These are phyloP conservation scores for Stegana nigrithorax DNA, from an alignment of 2,888 invertebrate species.

Conservation along the genomic window DNA sequence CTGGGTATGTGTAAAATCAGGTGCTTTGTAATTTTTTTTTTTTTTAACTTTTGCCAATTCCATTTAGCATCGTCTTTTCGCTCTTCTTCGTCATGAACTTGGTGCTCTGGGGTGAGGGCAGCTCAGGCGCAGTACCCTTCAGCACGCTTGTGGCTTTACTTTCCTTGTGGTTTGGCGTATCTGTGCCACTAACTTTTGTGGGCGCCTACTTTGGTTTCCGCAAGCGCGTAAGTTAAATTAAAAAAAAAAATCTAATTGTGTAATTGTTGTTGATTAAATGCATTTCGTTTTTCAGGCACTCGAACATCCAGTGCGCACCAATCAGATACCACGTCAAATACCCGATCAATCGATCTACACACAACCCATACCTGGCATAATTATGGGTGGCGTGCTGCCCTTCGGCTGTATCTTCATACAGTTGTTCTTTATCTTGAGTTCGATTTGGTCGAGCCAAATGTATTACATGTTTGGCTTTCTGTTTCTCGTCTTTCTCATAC, in stretches of 20 bases:
- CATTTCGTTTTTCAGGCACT: conserved; percentile 78
- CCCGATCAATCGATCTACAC: conserved; percentile 99
- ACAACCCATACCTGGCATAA: conserved; percentile 91
- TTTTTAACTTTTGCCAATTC: not conserved
- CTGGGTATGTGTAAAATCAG: conserved; percentile 79
- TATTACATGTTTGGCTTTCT: conserved; percentile 99
- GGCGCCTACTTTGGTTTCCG: conserved; percentile 99
- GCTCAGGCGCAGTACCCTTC: conserved; percentile 97
- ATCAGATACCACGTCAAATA: conserved; percentile 98
- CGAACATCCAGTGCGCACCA: conserved; percentile 97
- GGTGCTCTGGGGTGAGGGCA: conserved; percentile 94
- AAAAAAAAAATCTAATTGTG: not conserved
- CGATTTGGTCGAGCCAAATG: conserved; percentile 96
- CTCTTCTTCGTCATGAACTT: conserved; percentile 97
- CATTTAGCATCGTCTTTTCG: conserved; percentile 89
- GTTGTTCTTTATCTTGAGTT: conserved; percentile 98
- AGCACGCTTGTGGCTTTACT: conserved; percentile 93
- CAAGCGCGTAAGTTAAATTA: conserved; percentile 80
- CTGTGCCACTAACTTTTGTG: conserved; percentile 96
- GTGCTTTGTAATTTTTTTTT: conserved; percentile 11
- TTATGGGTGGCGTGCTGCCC: conserved; percentile 98
- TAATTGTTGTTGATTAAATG: not conserved
- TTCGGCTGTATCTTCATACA: conserved; percentile 99
- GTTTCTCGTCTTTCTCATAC: conserved; percentile 95
- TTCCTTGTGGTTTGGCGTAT: conserved; percentile 98